These are phyloP conservation scores for Papilio gigon DNA, from an alignment of 2,888 invertebrate species.

Conservation along the genomic window DNA sequence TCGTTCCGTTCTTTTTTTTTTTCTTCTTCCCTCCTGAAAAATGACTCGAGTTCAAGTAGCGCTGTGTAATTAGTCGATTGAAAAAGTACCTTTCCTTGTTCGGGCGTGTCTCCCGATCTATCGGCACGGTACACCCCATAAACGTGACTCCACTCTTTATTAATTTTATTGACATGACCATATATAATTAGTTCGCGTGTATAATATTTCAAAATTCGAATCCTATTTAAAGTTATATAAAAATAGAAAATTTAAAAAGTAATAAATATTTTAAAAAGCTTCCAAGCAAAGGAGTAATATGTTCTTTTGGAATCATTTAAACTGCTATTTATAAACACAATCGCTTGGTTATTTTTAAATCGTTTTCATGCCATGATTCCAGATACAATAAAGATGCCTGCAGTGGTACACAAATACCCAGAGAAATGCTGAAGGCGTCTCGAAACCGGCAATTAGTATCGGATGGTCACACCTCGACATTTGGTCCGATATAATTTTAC, in stretches of 20 bases:
- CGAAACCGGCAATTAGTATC: conserved; percentile 79
- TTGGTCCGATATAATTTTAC: conserved; percentile 78
- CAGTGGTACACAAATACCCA: conserved; percentile 71
- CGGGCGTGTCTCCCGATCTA: conserved; percentile 62
- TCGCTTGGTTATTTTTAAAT: conserved; percentile 57
- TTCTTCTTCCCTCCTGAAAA: conserved; percentile 66
- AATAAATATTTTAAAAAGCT: background rate
- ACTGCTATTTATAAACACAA: conserved; percentile 3
- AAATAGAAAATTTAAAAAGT: background rate
- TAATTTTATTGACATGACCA: conserved; percentile 47
- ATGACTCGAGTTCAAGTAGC: conserved; percentile 70
- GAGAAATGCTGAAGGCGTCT: conserved; percentile 58
- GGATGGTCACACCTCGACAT: conserved; percentile 81
- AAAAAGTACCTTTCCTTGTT: conserved; percentile 75
- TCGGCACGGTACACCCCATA: conserved; percentile 49
- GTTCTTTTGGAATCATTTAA: conserved; percentile 41
- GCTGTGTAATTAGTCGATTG: conserved; percentile 72
- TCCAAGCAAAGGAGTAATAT: conserved; percentile 9
- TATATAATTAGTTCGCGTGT: conserved; percentile 28
- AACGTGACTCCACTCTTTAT: conserved; percentile 58
- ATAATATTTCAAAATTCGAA: background rate
- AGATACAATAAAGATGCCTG: conserved; percentile 67
- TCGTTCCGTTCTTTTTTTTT: conserved; percentile 65
- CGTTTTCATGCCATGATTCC: conserved; percentile 66
- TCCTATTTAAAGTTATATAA: background rate